phyloP scores from a whole-genome alignment of 2,888 invertebrate species.

The Acronicta psi region DNA sequence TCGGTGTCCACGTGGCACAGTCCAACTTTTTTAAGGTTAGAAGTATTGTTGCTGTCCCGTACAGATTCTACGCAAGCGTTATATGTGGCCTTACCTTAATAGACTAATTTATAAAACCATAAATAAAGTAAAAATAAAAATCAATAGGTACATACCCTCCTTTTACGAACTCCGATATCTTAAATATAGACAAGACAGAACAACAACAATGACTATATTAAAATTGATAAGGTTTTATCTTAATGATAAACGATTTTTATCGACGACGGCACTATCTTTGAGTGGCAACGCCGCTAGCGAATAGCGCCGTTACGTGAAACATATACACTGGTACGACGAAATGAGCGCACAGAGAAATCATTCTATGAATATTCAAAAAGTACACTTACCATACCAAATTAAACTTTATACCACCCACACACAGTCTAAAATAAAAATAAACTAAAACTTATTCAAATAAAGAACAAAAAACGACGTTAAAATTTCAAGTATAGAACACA shows the following conservation, averaged over 20 bases:
- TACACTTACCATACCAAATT: constrained; percentile 20
- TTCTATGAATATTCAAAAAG: constrained; percentile 11
- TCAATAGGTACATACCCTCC: constrained; percentile 32
- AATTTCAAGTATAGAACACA: constrained; percentile 21
- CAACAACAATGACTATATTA: constrained; percentile 32
- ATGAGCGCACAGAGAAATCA: constrained; percentile 34
- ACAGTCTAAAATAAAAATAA: constrained; percentile 4
- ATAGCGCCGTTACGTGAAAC: constrained; percentile 42
- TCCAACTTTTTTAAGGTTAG: too few relatives aligned
- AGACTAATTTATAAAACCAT: too few relatives aligned
- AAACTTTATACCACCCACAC: neutral
- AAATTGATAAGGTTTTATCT: constrained; percentile 47
- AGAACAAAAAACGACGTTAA: constrained; percentile 26
- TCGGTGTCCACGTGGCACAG: too few relatives aligned
- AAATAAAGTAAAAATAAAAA: constrained; percentile 3
- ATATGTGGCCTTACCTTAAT: too few relatives aligned
- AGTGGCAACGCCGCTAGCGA: constrained; percentile 42
- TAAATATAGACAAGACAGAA: constrained; percentile 25
- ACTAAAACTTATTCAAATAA: constrained; percentile 9
- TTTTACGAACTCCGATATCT: constrained; percentile 30
- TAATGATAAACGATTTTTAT: constrained; percentile 50
- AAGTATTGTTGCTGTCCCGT: too few relatives aligned
- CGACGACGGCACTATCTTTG: constrained; percentile 21
- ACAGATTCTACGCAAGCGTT: too few relatives aligned
- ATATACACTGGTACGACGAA: constrained; percentile 12